Base-by-base conservation (phyloP, 2,113 vertebrate genomes). In the Chaenogobius annularis region DNA sequence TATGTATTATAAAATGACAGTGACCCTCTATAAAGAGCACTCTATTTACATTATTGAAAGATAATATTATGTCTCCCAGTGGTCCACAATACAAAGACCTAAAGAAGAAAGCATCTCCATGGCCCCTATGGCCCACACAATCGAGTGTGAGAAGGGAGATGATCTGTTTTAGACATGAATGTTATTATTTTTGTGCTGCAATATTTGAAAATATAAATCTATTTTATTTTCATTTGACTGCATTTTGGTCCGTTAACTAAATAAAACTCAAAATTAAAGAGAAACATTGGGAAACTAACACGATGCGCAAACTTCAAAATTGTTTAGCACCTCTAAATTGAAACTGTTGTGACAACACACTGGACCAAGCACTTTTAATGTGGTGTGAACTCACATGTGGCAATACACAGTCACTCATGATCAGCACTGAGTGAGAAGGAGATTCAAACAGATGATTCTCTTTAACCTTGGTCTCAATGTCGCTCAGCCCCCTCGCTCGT, bases 391-490 rank as follows among this genome's bases (percentile, higher is more conserved):
- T 37, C 26, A 31, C 26, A 19, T 62, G 37, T 62, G 17, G 35
- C 58, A 61, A 63, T 17, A 63, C 61, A 19, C 59, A 7, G 58
- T 35, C 58, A 17, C 58, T 35, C 26, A 61, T 35, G 13, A 61
- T 15, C 13, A n/a, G 17, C 19, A 43, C 31, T 14, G 40, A 46
- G 64, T 22, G 12, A 20, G 44, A 66, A 66, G 64, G 14, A 46
- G 43, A 66, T 66, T 66, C 44, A 22, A 47, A 66, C 64, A 46
- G 43, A 46, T 47, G 43, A 66, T 66, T 71, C 81, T 65, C 69
- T 87, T 84, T 87, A 89, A 91, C 90, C 90, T 90, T 91, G 85
- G 87, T 78, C 88, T 90, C 88, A 90, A 92, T 87, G 89, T 90
- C 88, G 84, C 84, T 87, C 78, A 66, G 70, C 77, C 61, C 50